Percentiles rank a stretch among this genome's conserved stretches.
Conservation (phyloP, 2,888 invertebrate species). For the Pheosia tremula region DNA sequence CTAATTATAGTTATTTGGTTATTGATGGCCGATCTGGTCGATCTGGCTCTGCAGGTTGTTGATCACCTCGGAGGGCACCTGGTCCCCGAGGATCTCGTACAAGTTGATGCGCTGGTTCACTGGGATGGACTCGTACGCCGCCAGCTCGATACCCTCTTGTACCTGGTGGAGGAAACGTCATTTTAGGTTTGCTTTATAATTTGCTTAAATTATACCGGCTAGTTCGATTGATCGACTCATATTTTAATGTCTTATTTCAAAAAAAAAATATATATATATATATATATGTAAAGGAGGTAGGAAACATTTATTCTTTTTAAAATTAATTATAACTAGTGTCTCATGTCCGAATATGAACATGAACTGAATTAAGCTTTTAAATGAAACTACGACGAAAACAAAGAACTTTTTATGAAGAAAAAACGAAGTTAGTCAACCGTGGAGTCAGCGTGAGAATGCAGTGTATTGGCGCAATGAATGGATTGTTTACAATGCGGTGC, state of each 20-base stretch:
- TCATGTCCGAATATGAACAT: too few species aligned
- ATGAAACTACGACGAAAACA: neutral
- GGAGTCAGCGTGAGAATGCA: neutral
- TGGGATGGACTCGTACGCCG: slow-evolving; percentile 94
- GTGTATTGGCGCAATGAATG: neutral
- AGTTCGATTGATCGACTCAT: too few species aligned
- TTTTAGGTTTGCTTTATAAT: neutral
- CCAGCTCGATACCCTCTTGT: slow-evolving; percentile 93
- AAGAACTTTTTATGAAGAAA: neutral
- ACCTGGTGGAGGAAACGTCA: slow-evolving; percentile 73
- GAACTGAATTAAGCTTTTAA: neutral
- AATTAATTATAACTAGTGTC: too few species aligned
- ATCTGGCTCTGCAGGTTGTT: slow-evolving; percentile 94
- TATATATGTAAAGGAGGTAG: too few species aligned
- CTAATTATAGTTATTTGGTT: slow-evolving; percentile 23
- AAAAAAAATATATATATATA: too few species aligned
- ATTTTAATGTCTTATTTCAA: too few species aligned
- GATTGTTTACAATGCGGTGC: slow-evolving; percentile 5
- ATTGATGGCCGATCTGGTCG: slow-evolving; percentile 91
- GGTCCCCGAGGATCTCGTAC: slow-evolving; percentile 93
- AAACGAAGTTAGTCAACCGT: slow-evolving; percentile 1
- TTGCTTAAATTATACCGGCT: too few species aligned
- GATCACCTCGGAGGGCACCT: slow-evolving; percentile 94
- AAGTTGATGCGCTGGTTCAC: slow-evolving; percentile 93
- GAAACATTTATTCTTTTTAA: too few species aligned